Base-by-base conservation (phyloP, 2,113 vertebrate species). In the Cettia cetti region DNA sequence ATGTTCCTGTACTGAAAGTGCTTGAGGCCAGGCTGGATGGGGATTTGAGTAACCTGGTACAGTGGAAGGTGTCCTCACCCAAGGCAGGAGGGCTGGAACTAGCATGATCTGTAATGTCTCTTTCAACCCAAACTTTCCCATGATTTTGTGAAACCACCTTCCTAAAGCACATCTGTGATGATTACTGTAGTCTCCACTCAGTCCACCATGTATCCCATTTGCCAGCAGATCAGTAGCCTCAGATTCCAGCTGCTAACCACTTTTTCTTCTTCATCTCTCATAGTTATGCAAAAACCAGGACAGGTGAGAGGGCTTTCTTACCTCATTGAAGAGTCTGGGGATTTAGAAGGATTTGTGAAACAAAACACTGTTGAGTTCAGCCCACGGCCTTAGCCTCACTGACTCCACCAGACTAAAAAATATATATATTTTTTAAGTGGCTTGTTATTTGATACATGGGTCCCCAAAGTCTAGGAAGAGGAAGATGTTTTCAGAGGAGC, bases 1-100 rank as follows among this genome's bases (percentile, higher is more conserved):
- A 22, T 60, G 13, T 14, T 30, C 13, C 28, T 40, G n/a, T 45
- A 39, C 28, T 47, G 24, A 13, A n/a, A 74, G 14, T 0, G 0
- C 60, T 59, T 20, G 53, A 68, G 33, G 24, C 20, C 11, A 53
- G n/a, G 45, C 5, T 45, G 39, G 28, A 53, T 68, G 33, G 20
- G 14, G 7, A 15, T 45, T 82, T 60, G 44, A 65, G 37, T 28
- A 66, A 60, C 53, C n/a, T 22, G 17, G 17, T 37, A 14, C 13
- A 37, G 9, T 20, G 39, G 33, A 60, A 69, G 33, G 6, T 60
- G 10, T 9, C 18, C 22, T 35, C 44, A 26, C 15, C 53, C 23
- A 18, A 10, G 13, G 45, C 39, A 68, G 19, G 11, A 37, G 24
- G 2, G 4, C 7, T 60, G n/a, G 69, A 75, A 26, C 11, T 13